A percentile compares a stretch with the other conserved stretches of the same genome.
These are phyloP conservation scores for Trichogramma pretiosum DNA, from an alignment of 1,140 invertebrate genomes.

Conservation along the genomic window DNA sequence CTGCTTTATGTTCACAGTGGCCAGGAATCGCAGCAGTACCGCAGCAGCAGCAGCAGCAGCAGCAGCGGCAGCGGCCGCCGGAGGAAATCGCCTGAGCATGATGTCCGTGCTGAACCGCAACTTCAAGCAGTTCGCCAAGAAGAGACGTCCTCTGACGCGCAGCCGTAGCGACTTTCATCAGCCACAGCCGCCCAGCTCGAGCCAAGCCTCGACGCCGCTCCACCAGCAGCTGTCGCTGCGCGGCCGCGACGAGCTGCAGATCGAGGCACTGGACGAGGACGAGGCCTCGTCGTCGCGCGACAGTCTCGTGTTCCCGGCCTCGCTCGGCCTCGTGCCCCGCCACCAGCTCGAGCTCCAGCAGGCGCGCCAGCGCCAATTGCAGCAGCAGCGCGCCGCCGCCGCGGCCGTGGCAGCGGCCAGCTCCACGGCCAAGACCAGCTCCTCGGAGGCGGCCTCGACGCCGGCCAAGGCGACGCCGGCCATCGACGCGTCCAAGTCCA, in stretches of 20 bases:
- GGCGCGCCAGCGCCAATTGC: not conserved
- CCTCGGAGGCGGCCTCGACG: no score
- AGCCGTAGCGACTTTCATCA: slow-evolving; percentile 20
- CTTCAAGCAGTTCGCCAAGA: slow-evolving; percentile 17
- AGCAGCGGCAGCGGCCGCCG: no score
- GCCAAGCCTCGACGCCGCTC: no score
- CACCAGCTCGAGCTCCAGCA: slow-evolving; percentile 10
- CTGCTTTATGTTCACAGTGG: no score
- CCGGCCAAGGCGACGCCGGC: no score
- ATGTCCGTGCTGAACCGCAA: slow-evolving; percentile 16
- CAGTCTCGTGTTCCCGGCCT: slow-evolving; percentile 39
- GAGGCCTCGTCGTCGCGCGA: slow-evolving; percentile 28
- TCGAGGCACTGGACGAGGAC: slow-evolving; percentile 22
- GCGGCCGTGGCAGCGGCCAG: not conserved
- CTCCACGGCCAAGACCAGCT: no score
- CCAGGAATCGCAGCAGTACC: no score
- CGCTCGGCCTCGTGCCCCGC: slow-evolving; percentile 30
- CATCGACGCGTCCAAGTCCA: no score
- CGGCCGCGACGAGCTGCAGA: slow-evolving; percentile 24
- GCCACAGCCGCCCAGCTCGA: no score
- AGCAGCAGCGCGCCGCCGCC: slow-evolving; percentile 5
- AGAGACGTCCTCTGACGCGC: slow-evolving; percentile 10
- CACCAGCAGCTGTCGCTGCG: slow-evolving; percentile 19
- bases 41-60: no score
- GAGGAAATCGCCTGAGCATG: slow-evolving; percentile 12